Conservation (phyloP, 1,140 invertebrate genomes). For the Anthonomus grandis region DNA sequence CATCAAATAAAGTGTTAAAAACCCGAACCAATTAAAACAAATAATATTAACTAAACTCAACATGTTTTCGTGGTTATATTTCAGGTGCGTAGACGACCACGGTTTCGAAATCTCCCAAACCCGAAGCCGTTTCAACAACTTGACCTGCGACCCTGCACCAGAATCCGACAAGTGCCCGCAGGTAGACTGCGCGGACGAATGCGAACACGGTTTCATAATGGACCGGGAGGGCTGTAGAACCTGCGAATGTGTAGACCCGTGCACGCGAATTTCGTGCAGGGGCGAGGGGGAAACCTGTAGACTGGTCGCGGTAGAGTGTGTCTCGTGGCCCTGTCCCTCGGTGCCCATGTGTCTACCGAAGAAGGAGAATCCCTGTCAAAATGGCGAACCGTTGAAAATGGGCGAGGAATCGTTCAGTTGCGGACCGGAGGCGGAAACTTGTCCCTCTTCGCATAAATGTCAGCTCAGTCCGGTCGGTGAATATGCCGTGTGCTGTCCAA, state of each 20-base stretch:
- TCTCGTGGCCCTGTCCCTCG: slow-evolving; percentile 63
- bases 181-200: slow-evolving; percentile 60
- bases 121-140: slow-evolving; percentile 44
- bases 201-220: slow-evolving; percentile 65
- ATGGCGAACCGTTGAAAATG: slow-evolving; percentile 59
- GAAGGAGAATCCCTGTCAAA: slow-evolving; percentile 71
- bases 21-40: not conserved
- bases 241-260: slow-evolving; percentile 76
- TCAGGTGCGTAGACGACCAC: slow-evolving; percentile 75
- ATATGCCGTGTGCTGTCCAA: slow-evolving; percentile 78
- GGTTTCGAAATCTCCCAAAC: slow-evolving; percentile 74
- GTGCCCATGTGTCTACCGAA: slow-evolving; percentile 74
- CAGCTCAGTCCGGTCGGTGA: slow-evolving; percentile 76
- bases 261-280: slow-evolving; percentile 67
- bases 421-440: slow-evolving; percentile 68
- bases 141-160: slow-evolving; percentile 44
- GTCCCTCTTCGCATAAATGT: slow-evolving; percentile 81
- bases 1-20: too few species aligned
- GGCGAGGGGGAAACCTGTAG: slow-evolving; percentile 66
- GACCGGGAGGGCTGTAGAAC: slow-evolving; percentile 68
- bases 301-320: slow-evolving; percentile 52
- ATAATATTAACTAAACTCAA: not conserved
- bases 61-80: not conserved
- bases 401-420: slow-evolving; percentile 62
- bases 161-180: slow-evolving; percentile 55